These are phyloP conservation scores for Drosophila melanica DNA, from an alignment of 1,140 invertebrate species.

Conservation along the genomic window DNA sequence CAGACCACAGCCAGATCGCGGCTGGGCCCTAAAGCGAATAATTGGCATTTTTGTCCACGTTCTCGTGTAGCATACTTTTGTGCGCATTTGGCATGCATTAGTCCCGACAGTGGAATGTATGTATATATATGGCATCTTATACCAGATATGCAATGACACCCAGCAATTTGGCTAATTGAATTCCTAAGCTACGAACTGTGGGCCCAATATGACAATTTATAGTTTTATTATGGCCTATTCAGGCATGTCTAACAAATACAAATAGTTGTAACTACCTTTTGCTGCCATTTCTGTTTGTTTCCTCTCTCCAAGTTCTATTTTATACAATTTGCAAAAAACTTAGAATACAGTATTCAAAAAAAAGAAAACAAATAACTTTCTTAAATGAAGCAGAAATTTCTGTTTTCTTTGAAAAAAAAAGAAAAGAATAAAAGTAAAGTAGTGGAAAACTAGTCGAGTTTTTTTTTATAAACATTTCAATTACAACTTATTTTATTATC, in stretches of 20 bases:
- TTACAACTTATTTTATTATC: too few relatives aligned
- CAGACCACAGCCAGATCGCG: neutral
- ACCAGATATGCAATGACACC: conserved; percentile 9
- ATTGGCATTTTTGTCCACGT: conserved; percentile 14
- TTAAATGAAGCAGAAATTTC: too few relatives aligned
- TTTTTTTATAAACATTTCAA: too few relatives aligned
- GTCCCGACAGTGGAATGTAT: neutral
- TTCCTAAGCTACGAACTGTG: conserved; percentile 35
- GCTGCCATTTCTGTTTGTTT: neutral
- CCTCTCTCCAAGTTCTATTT: neutral
- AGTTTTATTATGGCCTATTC: neutral
- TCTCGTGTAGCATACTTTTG: conserved; percentile 33
- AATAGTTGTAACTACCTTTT: conserved; percentile 14
- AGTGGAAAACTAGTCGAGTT: too few relatives aligned
- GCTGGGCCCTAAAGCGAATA: conserved; percentile 8
- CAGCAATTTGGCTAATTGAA: conserved; percentile 70
- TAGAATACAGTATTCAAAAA: too few relatives aligned
- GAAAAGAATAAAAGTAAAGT: too few relatives aligned
- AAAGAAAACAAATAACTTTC: too few relatives aligned
- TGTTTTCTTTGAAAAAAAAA: too few relatives aligned
- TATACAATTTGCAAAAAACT: too few relatives aligned
- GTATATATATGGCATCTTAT: neutral
- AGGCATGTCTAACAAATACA: conserved; percentile 1
- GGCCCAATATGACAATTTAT: conserved; percentile 24
- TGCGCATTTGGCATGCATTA: conserved; percentile 36